phyloP scores from a whole-genome alignment of 35 echinoderm and acorn worm genomes.

The Hemicentrotus pulcherrimus region DNA sequence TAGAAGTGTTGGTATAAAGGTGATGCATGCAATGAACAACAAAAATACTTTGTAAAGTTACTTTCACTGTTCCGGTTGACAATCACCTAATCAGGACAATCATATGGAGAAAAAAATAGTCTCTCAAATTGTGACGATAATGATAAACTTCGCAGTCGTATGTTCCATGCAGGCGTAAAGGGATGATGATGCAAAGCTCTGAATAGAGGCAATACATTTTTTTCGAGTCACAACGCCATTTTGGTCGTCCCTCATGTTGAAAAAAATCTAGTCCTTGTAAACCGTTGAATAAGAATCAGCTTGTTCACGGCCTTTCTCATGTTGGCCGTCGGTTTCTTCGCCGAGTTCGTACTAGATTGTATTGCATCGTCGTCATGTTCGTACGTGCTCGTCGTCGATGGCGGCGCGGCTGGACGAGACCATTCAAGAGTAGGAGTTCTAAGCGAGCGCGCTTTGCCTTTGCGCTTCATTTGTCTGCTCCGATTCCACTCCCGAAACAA shows the following conservation, averaged over 20 bases:
- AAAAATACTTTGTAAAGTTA: no score
- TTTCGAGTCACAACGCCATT: no score
- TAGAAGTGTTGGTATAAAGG: no score
- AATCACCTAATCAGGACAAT: no score
- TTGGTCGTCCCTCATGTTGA: neutral
- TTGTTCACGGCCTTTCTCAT: conserved; percentile 51
- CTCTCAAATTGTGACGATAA: no score
- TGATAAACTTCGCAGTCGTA: neutral
- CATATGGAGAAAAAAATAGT: no score
- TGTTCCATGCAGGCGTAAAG: neutral
- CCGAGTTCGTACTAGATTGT: neutral
- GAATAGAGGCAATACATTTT: no score
- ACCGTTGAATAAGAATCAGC: conserved; percentile 41
- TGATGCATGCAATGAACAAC: no score
- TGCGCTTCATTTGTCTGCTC: conserved; percentile 18
- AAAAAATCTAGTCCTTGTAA: conserved; percentile 41
- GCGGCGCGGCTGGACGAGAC: neutral
- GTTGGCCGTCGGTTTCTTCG: neutral
- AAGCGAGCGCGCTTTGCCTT: neutral
- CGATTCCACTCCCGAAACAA: conserved; percentile 69
- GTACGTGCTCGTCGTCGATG: neutral
- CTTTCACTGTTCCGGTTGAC: no score
- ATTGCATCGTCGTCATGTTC: neutral
- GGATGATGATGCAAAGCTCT: no score
- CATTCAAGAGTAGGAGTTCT: neutral